phyloP scores from a whole-genome alignment of 2,797 vertebrate genomes.

The Tachyglossus aculeatus region DNA sequence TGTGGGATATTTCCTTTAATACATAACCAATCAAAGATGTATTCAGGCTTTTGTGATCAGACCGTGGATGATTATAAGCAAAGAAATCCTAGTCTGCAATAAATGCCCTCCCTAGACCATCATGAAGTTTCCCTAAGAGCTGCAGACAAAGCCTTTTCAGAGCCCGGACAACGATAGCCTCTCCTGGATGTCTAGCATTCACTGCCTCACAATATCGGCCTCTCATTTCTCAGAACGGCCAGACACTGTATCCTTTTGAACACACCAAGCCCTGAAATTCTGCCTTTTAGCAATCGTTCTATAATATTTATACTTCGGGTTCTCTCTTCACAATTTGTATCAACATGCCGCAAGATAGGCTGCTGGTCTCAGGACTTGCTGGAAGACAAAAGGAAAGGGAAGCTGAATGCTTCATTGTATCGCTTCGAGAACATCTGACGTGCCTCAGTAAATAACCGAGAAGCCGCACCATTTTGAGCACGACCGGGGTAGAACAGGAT shows the following conservation, averaged over 20 bases:
- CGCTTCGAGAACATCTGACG: no score
- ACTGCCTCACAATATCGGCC: slow-evolving; percentile 59
- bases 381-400: no score
- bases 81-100: slow-evolving; percentile 66
- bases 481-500: no score
- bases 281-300: slow-evolving; percentile 45
- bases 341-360: slow-evolving; percentile 40
- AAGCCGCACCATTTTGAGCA: no score
- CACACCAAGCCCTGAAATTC: slow-evolving; percentile 59
- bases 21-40: slow-evolving; percentile 76
- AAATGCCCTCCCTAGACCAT: slow-evolving; percentile 66
- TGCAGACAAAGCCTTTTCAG: slow-evolving; percentile 69
- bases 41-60: slow-evolving; percentile 74
- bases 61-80: slow-evolving; percentile 49
- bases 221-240: slow-evolving; percentile 54
- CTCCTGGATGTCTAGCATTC: slow-evolving; percentile 64
- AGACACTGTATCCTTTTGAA: slow-evolving; percentile 56
- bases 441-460: no score
- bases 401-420: no score
- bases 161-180: slow-evolving; percentile 59
- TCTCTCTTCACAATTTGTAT: slow-evolving; percentile 49
- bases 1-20: slow-evolving; percentile 73
- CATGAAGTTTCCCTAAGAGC: slow-evolving; percentile 69
- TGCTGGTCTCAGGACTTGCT: no score
- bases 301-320: slow-evolving; percentile 42